Base-by-base conservation (phyloP, 2,888 invertebrate genomes). In the Polydrusus cervinus region DNA sequence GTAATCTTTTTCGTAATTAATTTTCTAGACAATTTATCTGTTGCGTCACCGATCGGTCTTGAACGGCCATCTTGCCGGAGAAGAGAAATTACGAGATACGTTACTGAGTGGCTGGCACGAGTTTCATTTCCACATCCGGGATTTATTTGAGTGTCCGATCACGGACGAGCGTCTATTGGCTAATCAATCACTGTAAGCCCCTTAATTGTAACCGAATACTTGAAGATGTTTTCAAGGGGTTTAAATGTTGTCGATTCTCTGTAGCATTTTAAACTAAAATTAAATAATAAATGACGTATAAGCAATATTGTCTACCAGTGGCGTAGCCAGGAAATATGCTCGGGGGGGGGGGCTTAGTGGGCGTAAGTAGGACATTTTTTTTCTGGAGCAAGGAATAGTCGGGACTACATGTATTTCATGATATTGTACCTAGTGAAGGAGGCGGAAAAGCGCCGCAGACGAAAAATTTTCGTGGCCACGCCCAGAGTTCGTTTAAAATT, bases 91-190 rank as follows among this genome's bases (percentile, higher is more conserved):
- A 57, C 73, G 67, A 14, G 40, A 57, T 67, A 67, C 67, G 57
- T 67, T 73, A 47, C 60, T 57, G 49, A 53, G 53, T 53, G 25
- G 43, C 70, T 47, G 64, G 53, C 65, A 55, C 53, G 55, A 71
- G 45, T 64, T 67, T 49, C 61, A 71, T 57, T 75, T 75, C 64
- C 66, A 53, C 66, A 49, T 75, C 61, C 51, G 30, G 45, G 67
- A 75, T 75, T 70, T 75, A 61, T 75, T 71, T 71, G 62, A 71
- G 64, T 74, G 68, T 65, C 65, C 71, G 71, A 70, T 75, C 70
- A 75, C 66, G 70, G 57, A 47, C 45, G 66, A 25, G 20, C 75
- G 45, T 65, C 70, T 66, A 75, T 66, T 66, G 61, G 71, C 75
- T 66, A 71, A 75, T 75, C 71, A 75, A 75, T 74, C 74, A 75